Percentiles rank a stretch among this genome's conserved stretches.
Conservation (phyloP, 2,797 vertebrate species). For the Catostomus latipinnis region DNA sequence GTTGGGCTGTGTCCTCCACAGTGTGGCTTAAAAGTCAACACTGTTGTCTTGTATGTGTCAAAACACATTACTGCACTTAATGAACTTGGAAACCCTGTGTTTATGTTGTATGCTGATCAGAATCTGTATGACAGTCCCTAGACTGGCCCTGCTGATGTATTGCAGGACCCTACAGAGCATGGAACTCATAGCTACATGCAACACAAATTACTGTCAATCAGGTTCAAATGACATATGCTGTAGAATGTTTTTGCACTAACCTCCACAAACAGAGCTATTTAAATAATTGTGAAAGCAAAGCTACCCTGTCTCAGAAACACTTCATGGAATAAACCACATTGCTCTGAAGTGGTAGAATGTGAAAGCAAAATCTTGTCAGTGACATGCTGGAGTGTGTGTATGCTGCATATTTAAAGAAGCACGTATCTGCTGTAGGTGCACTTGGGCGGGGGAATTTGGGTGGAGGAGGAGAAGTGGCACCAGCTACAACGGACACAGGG, state of each 20-base stretch:
- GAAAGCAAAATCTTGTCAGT: constrained; percentile 30
- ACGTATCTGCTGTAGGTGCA: constrained; percentile 83
- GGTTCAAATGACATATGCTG: neutral
- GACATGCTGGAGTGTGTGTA: constrained; percentile 46
- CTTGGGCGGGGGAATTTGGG: constrained; percentile 97
- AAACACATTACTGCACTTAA: constrained; percentile 45
- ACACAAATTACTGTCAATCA: neutral
- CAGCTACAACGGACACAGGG: constrained; percentile 98
- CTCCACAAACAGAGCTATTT: neutral
- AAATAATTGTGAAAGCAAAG: constrained; percentile 24
- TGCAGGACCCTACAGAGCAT: no score
- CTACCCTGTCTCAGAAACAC: constrained; percentile 27
- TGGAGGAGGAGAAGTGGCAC: constrained; percentile 99
- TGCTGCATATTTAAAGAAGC: constrained; percentile 37
- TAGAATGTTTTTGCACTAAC: neutral
- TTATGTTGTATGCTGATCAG: neutral
- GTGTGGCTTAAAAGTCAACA: constrained; percentile 55
- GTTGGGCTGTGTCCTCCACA: constrained; percentile 47
- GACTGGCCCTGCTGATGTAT: no score
- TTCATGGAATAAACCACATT: constrained; percentile 4
- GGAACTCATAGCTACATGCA: neutral
- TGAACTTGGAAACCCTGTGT: constrained; percentile 29
- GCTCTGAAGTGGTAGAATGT: constrained; percentile 15
- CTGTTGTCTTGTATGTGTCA: constrained; percentile 53
- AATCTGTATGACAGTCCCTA: no score